A percentile compares a stretch with the other conserved stretches of the same genome.
Conservation (phyloP, 2,888 invertebrate genomes). For the Adela reaumurella region DNA sequence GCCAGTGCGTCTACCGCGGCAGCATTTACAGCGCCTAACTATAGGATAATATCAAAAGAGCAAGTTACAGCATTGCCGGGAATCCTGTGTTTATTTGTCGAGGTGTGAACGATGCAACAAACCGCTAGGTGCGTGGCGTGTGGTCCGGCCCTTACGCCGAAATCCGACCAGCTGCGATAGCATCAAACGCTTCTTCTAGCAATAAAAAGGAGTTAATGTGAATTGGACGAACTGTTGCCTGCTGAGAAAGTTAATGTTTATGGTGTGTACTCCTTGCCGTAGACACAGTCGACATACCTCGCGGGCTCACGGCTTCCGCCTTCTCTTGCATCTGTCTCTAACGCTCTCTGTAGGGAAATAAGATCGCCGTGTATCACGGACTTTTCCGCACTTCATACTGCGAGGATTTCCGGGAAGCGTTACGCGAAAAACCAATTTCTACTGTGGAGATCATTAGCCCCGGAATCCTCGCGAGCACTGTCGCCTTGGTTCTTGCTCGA, state of each 20-base stretch:
- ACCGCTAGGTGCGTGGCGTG: slow-evolving; percentile 48
- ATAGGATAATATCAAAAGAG: no score
- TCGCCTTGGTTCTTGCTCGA: not conserved
- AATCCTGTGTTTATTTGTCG: slow-evolving; percentile 51
- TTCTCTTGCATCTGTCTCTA: not conserved
- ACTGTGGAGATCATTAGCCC: slow-evolving; percentile 40
- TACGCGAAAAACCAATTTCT: slow-evolving; percentile 10
- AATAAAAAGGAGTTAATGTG: slow-evolving; percentile 50
- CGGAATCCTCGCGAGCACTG: slow-evolving; percentile 29
- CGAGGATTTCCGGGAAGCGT: slow-evolving; percentile 39
- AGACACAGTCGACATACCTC: not conserved
- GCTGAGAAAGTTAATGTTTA: not conserved
- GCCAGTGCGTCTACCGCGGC: no score
- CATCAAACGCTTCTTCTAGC: slow-evolving; percentile 41
- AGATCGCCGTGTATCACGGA: slow-evolving; percentile 41
- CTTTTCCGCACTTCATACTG: slow-evolving; percentile 49
- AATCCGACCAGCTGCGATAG: slow-evolving; percentile 48
- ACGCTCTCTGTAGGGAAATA: slow-evolving; percentile 20
- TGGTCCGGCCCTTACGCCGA: slow-evolving; percentile 55
- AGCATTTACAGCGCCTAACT: no score
- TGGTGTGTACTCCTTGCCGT: not conserved
- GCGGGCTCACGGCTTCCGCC: not conserved
- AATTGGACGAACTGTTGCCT: slow-evolving; percentile 23
- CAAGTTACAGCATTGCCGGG: slow-evolving; percentile 39
- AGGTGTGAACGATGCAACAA: slow-evolving; percentile 46